A percentile compares a stretch with the other conserved stretches of the same genome.
These are phyloP conservation scores for Aphidoletes aphidimyza DNA, from an alignment of 2,888 invertebrate genomes.

Conservation along the genomic window DNA sequence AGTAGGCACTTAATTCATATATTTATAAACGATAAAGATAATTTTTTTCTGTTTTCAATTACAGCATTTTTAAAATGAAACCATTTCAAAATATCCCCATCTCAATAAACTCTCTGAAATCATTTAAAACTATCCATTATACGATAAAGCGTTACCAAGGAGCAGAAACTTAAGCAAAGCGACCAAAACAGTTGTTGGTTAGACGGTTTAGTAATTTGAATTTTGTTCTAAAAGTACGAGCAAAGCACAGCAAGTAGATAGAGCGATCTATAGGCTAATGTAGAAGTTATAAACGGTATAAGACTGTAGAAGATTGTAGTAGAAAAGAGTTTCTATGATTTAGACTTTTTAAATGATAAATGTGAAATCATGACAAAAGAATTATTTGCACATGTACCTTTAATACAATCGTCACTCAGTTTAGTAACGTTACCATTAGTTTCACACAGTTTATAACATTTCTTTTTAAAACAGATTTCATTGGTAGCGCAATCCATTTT, in stretches of 20 bases:
- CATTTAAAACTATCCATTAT: too few relatives aligned
- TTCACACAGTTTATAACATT: slow-evolving; percentile 65
- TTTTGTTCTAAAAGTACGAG: neutral
- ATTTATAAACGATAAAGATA: too few relatives aligned
- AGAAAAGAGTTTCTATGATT: neutral
- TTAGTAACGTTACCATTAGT: slow-evolving; percentile 59
- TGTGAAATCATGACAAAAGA: neutral
- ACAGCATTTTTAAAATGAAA: too few relatives aligned
- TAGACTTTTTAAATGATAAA: neutral
- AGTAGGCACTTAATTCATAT: too few relatives aligned
- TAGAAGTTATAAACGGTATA: neutral
- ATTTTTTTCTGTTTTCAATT: too few relatives aligned
- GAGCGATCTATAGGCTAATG: neutral
- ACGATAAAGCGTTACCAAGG: too few relatives aligned
- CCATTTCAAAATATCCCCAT: too few relatives aligned
- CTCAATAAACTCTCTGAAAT: too few relatives aligned
- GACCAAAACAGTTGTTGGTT: neutral
- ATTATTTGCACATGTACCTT: slow-evolving; percentile 62
- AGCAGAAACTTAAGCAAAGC: slow-evolving; percentile 9
- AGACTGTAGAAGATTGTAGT: neutral
- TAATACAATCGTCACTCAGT: slow-evolving; percentile 61
- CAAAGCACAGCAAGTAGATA: neutral
- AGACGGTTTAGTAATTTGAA: neutral
- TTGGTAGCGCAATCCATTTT: slow-evolving; percentile 70
- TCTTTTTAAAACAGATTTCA: slow-evolving; percentile 71